These are phyloP conservation scores for Poeciliopsis presidionis DNA, from an alignment of 2,797 vertebrate genomes.

Conservation along the genomic window DNA sequence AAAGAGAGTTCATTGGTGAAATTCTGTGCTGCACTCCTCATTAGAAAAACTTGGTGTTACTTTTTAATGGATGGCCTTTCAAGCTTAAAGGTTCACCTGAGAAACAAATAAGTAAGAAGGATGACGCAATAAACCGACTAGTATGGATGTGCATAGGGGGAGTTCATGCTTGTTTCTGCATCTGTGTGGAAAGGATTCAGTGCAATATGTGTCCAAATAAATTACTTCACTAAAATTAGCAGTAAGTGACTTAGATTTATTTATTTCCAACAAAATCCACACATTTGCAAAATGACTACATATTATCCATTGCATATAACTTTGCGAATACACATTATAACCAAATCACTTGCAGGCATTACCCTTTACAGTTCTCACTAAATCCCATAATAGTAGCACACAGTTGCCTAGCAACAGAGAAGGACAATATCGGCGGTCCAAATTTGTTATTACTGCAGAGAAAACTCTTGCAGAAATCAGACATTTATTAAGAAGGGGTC, in stretches of 20 bases:
- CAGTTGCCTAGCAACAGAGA: constrained; percentile 70
- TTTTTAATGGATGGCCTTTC: constrained; percentile 59
- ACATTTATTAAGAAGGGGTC: constrained; percentile 72
- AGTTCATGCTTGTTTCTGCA: background rate
- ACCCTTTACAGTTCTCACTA: constrained; percentile 41
- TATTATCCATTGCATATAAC: constrained; percentile 18
- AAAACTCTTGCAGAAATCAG: constrained; percentile 63
- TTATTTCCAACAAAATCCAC: constrained; percentile 33
- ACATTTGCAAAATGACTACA: constrained; percentile 42
- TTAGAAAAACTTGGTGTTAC: constrained; percentile 61
- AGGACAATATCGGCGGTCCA: constrained; percentile 60
- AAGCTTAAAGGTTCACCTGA: constrained; percentile 65
- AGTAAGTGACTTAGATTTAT: constrained; percentile 45
- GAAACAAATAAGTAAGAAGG: constrained; percentile 40
- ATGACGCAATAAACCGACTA: constrained; percentile 45
- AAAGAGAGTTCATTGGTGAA: constrained; percentile 30
- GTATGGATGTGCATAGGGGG: constrained; percentile 15
- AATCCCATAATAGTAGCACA: constrained; percentile 77
- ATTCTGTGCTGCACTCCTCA: constrained; percentile 33
- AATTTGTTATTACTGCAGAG: constrained; percentile 57
- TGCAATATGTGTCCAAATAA: constrained; percentile 23
- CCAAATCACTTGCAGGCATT: constrained; percentile 57
- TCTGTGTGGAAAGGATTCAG: background rate
- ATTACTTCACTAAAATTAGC: constrained; percentile 4
- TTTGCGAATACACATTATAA: constrained; percentile 35